Evolutionary conservation across 2,113 vertebrate species (phyloP).

Genomic region (Trematocara macrostoma): DNA sequence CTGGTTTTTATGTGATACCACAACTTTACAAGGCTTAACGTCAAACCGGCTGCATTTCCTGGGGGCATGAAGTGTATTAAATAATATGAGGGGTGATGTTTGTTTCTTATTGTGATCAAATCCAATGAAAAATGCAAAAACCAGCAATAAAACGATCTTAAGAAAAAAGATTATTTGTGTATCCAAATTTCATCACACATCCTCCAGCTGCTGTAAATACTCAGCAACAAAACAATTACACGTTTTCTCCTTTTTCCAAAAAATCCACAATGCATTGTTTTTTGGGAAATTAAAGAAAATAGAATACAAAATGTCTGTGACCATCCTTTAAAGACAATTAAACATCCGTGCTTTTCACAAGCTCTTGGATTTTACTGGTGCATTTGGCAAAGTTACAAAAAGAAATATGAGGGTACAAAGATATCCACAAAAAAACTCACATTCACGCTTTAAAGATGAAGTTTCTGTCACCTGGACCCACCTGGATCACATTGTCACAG

Average conservation of each 20-base stretch:
- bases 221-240: background rate
- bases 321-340: background rate
- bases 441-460: background rate
- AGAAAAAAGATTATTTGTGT: background rate
- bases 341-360: background rate
- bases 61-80: background rate
- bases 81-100: background rate
- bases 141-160: background rate
- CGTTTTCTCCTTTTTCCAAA: background rate
- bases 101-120: background rate
- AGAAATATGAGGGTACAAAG: background rate
- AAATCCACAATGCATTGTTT: background rate
- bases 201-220: background rate
- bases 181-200: background rate
- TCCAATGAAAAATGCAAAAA: background rate
- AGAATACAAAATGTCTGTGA: background rate
- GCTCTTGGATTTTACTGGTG: background rate
- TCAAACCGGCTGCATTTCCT: background rate
- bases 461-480: background rate
- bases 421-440: background rate
- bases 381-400: background rate
- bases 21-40: background rate
- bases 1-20: background rate
- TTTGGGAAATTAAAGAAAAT: background rate
- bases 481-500: background rate